Percentiles rank a stretch among this genome's conserved stretches.
phyloP scores from a whole-genome alignment of 2,797 vertebrate species.

The Knipowitschia caucasica region DNA sequence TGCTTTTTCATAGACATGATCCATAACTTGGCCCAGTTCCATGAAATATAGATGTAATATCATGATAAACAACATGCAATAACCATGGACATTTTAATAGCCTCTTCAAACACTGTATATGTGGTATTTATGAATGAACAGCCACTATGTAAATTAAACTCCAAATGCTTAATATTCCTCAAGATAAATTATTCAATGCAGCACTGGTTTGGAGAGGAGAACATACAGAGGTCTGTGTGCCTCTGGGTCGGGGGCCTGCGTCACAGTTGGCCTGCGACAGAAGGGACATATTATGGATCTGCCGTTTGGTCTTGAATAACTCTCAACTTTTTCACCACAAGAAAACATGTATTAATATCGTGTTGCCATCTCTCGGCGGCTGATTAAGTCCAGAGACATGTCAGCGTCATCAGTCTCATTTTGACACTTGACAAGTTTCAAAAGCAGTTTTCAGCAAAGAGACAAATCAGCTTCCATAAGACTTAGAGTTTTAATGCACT shows the following conservation, averaged over 20 bases:
- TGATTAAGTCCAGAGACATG: conserved; percentile 51
- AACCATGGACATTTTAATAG: no score
- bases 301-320: conserved; percentile 59
- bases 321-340: conserved; percentile 60
- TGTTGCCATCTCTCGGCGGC: conserved; percentile 59
- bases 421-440: no score
- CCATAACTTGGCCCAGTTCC: no score
- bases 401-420: conserved; percentile 57
- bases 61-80: no score
- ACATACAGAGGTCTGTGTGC: conserved; percentile 65
- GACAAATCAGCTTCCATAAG: no score
- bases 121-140: no score
- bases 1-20: no score
- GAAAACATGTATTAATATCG: conserved; percentile 57
- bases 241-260: conserved; percentile 56
- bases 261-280: conserved; percentile 71
- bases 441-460: no score
- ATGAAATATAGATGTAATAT: no score
- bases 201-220: conserved; percentile 35
- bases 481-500: no score
- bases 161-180: not conserved
- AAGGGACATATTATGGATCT: conserved; percentile 72
- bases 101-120: no score
- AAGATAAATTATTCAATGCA: not conserved
- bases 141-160: no score